Base-by-base conservation (phyloP, 2,888 invertebrate species). In the Hydrotaea cyrtoneurina region DNA sequence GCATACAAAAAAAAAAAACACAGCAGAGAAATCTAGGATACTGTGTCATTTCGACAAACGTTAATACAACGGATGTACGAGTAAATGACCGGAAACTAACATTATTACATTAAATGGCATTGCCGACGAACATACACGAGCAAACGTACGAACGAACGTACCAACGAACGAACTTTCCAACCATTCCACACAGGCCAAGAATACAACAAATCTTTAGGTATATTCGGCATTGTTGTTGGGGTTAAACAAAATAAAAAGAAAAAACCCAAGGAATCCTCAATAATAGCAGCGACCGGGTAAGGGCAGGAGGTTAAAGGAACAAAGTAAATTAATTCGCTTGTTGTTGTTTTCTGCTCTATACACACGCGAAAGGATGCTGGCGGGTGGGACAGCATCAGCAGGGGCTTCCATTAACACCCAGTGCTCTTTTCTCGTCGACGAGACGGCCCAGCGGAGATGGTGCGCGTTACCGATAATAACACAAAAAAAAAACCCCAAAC, bases 51-150 rank as follows among this genome's bases (percentile, higher is more conserved):
- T 66, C 53, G 17, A 57, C 15, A 11, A 66, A 50, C 43, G 62
- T 75, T 75, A 78, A 76, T 26, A 57, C 2, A 36, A 83, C 85
- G 87, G 86, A 86, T 78, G 89, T 87, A 88, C 88, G 87, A 89
- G 88, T 89, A 90, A 90, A 90, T 90, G 91, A 89, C 90, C 90
- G 91, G 90, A 90, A 89, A 89, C 89, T 89, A 88, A 80, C 53
- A 81, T 79, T 66, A 71, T 79, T 83, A 73, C 57, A n/a, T 50
- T 21, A 21, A 69, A 59, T 76, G 31, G 19, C 57, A 8, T 36
- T 59, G 11, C 73, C 69, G 43, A 36, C 55, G n/a, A 21, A 39
- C 19, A 64, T 17, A 17, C 8, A 55, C 3, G 62, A 43, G 2
- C 7, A 2, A 15, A 11, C 19, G 50, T 46, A 43, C 36, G 2